Evolutionary conservation across 2,113 vertebrate species (phyloP).

Genomic region (Brachypodius melanocephalos): DNA sequence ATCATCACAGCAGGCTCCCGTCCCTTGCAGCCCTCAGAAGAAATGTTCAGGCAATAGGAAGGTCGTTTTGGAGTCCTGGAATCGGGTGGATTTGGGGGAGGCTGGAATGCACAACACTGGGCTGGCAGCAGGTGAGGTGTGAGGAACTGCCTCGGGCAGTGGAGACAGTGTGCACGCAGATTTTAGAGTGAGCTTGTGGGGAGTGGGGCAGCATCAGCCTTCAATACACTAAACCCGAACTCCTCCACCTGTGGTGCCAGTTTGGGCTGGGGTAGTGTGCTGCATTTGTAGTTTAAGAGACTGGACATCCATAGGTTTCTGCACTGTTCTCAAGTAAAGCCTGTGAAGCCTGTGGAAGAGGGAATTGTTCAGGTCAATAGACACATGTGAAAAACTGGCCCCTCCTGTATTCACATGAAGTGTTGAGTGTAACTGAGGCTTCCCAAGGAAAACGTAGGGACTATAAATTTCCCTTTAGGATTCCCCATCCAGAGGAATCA

Average conservation of each 20-base stretch:
- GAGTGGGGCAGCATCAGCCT: not conserved
- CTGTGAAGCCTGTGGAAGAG: not conserved
- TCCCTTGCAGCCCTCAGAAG: not conserved
- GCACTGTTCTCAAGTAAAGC: not conserved
- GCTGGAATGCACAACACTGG: fast-evolving
- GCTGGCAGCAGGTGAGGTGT: not conserved
- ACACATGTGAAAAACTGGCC: not conserved
- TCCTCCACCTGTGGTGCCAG: not conserved
- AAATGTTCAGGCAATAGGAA: not conserved
- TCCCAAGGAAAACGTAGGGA: not conserved
- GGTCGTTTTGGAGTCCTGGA: not conserved
- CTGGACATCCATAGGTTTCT: not conserved
- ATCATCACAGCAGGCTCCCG: not conserved
- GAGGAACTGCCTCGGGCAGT: not conserved
- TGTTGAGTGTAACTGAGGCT: not conserved
- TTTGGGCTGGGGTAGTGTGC: not conserved
- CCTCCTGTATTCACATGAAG: not conserved
- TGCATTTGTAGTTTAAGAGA: not conserved
- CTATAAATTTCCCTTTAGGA: not conserved
- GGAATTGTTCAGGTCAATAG: not conserved
- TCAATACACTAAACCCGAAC: not conserved
- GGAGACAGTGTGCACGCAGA: fast-evolving
- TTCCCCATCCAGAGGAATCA: not conserved
- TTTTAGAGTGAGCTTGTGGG: not conserved
- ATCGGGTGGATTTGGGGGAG: not conserved